Evolutionary conservation across 2,797 vertebrate genomes (phyloP), one percentile per base, ranked within the genome.

Genomic region (Eurystomus glaucurus): DNA sequence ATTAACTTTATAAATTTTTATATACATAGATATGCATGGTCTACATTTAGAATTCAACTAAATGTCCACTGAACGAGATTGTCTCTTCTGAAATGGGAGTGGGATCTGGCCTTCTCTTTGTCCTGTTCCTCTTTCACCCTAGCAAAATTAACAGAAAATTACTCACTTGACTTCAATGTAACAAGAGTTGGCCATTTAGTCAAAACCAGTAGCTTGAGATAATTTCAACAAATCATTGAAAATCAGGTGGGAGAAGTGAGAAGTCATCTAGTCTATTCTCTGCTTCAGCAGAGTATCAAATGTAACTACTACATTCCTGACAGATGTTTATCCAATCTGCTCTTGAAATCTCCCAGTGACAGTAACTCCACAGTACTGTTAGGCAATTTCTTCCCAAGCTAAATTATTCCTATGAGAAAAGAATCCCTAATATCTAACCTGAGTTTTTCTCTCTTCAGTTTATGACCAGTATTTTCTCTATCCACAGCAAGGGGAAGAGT

Each of bases 261-360:
- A 95, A 95, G 58, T 55, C 78, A 90, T 87, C 55, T 65, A 95
- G 84, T 85, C 58, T 89, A 75, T 70, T 94, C 93, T 87, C 81
- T 90, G 81, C 87, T 95, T 94, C 68, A 85, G 43, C 78, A 88
- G 51, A 82, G 35, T 89, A 88, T 91, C 78, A 93, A 82, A 90
- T 95, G 65, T 70, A 91, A 74, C 68, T 83, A 29, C 81, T 70
- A 90, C 70, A 39, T 87, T 95, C 75, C 93, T 94, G 85, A 70
- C 81, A 97, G 94, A 96, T 96, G 64, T 97, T 96, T 96, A 65
- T 43, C 46, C 91, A 87, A 93, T 93, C 95, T 93, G 84, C 84
- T 94, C 51, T 75, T 72, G 82, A 96, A 95, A 91, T 91, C 81
- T 82, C 25, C 46, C 71, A 77, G 43, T 70, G 62, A 88, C 60